Percentiles rank a stretch among this genome's conserved stretches.
Evolutionary conservation across 2,797 vertebrate species (phyloP).

Genomic region (Mycteria americana): DNA sequence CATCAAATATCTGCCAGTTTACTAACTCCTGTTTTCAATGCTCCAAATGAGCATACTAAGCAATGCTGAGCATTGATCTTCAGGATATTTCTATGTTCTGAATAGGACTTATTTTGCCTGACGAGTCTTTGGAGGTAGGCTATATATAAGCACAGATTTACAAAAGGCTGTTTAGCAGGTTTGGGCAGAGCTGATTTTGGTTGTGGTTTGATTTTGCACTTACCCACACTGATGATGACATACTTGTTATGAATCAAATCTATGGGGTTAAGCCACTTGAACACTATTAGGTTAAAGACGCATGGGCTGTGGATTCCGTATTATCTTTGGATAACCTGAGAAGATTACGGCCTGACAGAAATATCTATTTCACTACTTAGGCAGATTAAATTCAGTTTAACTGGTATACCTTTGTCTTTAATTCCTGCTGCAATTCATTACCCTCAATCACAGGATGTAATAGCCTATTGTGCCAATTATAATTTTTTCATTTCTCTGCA

Average conservation of each 20-base stretch:
- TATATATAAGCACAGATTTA: not conserved
- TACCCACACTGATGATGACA: not conserved
- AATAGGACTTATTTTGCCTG: not conserved
- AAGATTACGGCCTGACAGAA: not conserved
- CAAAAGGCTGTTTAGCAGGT: not conserved
- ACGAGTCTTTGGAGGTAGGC: not conserved
- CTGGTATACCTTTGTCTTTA: constrained; percentile 12
- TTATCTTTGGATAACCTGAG: not conserved
- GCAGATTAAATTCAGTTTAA: constrained; percentile 32
- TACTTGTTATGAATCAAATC: not conserved
- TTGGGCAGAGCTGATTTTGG: not conserved
- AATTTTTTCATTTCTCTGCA: constrained; percentile 12
- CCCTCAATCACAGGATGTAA: constrained; percentile 11
- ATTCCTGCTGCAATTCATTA: constrained; percentile 43
- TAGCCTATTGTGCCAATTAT: constrained; percentile 47
- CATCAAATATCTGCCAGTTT: not conserved
- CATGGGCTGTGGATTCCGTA: not conserved
- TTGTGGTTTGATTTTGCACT: not conserved
- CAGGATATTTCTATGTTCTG: not conserved
- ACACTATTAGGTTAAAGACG: not conserved
- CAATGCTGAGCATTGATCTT: not conserved
- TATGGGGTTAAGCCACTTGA: not conserved
- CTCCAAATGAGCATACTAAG: not conserved
- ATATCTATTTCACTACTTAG: not conserved
- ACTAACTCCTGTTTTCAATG: not conserved